Conservation (phyloP, 2,888 invertebrate species). For the Mythimna ferrago region DNA sequence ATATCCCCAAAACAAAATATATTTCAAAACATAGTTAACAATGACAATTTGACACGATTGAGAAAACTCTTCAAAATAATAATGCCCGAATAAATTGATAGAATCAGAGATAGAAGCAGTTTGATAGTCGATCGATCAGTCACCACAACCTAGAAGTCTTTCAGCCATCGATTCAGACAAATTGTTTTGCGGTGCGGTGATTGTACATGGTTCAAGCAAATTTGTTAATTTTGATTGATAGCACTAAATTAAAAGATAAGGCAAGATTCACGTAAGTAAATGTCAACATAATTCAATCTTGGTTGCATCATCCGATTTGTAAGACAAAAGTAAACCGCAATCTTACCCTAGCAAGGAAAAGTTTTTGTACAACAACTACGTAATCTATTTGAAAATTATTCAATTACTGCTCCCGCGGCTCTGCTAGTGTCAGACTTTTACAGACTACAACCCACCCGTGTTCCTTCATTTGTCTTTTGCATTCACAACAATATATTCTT, state of each 20-base stretch:
- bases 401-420: no score
- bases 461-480: no score
- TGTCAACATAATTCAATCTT: neutral
- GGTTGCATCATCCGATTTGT: neutral
- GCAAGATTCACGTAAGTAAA: neutral
- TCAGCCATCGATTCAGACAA: neutral
- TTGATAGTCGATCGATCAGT: no score
- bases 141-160: no score
- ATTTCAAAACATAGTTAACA: neutral
- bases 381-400: conserved; percentile 3
- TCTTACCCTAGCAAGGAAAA: conserved; percentile 9
- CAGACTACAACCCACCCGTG: no score
- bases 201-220: neutral
- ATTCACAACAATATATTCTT: no score
- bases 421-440: no score
- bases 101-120: no score
- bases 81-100: no score
- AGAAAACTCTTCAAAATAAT: no score
- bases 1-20: conserved; percentile 8
- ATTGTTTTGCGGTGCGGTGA: neutral
- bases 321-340: neutral
- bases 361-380: conserved; percentile 12
- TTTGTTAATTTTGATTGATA: neutral
- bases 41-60: neutral
- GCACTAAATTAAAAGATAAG: neutral